Evolutionary conservation across 2,888 invertebrate species (phyloP).

Genomic region (Torymus texanus): DNA sequence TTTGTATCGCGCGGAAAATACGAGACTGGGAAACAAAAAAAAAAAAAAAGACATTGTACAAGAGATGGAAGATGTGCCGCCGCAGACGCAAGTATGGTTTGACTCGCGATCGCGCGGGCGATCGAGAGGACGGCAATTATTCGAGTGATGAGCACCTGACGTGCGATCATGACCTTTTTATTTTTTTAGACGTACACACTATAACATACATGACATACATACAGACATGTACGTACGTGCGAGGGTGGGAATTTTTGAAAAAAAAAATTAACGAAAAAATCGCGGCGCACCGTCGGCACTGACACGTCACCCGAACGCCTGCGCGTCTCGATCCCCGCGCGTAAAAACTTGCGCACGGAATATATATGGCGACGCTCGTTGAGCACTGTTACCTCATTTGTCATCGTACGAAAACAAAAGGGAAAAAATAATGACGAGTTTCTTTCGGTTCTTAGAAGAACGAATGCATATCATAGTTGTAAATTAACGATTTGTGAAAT

Average conservation of each 20-base stretch:
- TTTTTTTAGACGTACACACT: conserved; percentile 39
- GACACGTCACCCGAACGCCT: not conserved
- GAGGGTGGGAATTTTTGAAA: not conserved
- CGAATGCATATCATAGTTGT: conserved; percentile 95
- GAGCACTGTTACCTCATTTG: conserved; percentile 56
- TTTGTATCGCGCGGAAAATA: too few species aligned
- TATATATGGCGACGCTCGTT: conserved; percentile 4
- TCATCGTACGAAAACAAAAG: conserved; percentile 57
- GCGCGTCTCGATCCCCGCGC: conserved; percentile 1
- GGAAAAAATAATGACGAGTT: conserved; percentile 55
- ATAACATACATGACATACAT: too few species aligned
- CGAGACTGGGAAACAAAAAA: too few species aligned
- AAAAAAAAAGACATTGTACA: too few species aligned
- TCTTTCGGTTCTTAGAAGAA: conserved; percentile 81
- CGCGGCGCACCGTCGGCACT: conserved; percentile 20
- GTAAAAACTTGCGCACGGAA: not conserved
- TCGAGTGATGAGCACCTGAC: conserved; percentile 23
- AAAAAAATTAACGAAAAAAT: conserved; percentile 15
- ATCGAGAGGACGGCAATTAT: not conserved
- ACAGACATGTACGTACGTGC: not conserved
- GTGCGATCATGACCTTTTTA: conserved; percentile 39
- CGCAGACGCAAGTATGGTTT: too few species aligned
- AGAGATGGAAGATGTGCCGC: too few species aligned
- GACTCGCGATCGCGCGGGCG: conserved; percentile 5
- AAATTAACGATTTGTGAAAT: conserved; percentile 90